Evolutionary conservation across 23 tunicate species (phyloP).

Genomic region (Clavelina lepadiformis): DNA sequence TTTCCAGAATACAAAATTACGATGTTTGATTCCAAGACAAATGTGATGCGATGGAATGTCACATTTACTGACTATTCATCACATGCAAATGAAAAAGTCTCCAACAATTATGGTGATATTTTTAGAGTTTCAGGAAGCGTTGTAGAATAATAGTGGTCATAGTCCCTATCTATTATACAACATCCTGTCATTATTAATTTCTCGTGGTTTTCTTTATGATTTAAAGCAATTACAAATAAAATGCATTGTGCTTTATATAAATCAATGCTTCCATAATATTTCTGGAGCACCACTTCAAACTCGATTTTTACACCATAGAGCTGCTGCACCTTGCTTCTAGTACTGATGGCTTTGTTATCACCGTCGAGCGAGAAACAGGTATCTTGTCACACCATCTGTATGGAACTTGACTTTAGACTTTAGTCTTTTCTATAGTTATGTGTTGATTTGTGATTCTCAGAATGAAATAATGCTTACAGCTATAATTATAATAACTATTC

Average conservation of each 20-base stretch:
- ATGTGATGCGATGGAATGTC: conserved; percentile 83
- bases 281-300: background rate
- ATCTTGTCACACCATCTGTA: no score
- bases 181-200: no score
- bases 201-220: background rate
- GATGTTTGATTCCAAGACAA: conserved; percentile 76
- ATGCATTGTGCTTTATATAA: no score
- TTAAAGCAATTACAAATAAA: no score
- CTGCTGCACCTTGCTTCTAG: conserved; percentile 74
- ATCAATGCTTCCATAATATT: no score
- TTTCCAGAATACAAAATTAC: conserved; percentile 78
- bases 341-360: conserved; percentile 76
- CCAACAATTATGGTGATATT: conserved; percentile 53
- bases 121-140: background rate
- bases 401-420: no score
- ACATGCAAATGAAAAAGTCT: conserved; percentile 67
- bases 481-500: no score
- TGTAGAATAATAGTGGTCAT: background rate
- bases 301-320: conserved; percentile 9
- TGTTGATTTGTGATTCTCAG: no score
- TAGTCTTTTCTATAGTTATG: no score
- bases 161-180: background rate
- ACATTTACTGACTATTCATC: conserved; percentile 84
- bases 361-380: conserved; percentile 74
- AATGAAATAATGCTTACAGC: no score